A percentile compares a stretch with the other conserved stretches of the same genome.
phyloP scores from a whole-genome alignment of 2,113 vertebrate genomes.

The Poeciliopsis turrubarensis region DNA sequence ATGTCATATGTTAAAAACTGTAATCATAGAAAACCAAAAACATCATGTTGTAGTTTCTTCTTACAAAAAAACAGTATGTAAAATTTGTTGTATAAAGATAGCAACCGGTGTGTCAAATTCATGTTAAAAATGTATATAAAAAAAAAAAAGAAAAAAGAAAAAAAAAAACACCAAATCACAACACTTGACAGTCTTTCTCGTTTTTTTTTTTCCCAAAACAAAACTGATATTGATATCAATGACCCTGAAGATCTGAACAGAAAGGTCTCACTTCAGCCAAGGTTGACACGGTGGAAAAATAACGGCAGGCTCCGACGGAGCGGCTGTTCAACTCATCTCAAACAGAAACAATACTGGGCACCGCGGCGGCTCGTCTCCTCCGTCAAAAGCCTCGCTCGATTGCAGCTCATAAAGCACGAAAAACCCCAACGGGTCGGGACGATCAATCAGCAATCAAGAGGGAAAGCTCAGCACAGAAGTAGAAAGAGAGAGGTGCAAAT shows the following conservation, averaged over 20 bases:
- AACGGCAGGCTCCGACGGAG: conserved; percentile 44
- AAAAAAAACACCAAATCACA: conserved; percentile 69
- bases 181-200: conserved; percentile 72
- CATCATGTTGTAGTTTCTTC: conserved; percentile 43
- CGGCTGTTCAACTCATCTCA: conserved; percentile 41
- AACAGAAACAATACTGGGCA: conserved; percentile 68
- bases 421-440: conserved; percentile 40
- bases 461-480: conserved; percentile 65
- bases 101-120: conserved; percentile 65
- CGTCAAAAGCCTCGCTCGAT: conserved; percentile 61
- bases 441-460: conserved; percentile 62
- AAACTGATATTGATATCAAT: conserved; percentile 63
- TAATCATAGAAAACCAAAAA: conserved; percentile 60
- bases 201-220: conserved; percentile 30
- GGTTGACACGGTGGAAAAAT: conserved; percentile 44
- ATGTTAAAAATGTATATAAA: conserved; percentile 68
- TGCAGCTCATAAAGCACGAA: conserved; percentile 57
- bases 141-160: conserved; percentile 47
- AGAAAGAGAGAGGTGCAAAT: conserved; percentile 65
- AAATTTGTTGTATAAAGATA: conserved; percentile 49
- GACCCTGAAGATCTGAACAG: conserved; percentile 76
- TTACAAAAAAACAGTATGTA: conserved; percentile 68
- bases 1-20: conserved; percentile 63
- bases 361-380: conserved; percentile 65
- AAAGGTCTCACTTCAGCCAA: conserved; percentile 52